A percentile compares a stretch with the other conserved stretches of the same genome.
Conservation (phyloP, 2,888 invertebrate species). For the Digitonthophagus gazella region DNA sequence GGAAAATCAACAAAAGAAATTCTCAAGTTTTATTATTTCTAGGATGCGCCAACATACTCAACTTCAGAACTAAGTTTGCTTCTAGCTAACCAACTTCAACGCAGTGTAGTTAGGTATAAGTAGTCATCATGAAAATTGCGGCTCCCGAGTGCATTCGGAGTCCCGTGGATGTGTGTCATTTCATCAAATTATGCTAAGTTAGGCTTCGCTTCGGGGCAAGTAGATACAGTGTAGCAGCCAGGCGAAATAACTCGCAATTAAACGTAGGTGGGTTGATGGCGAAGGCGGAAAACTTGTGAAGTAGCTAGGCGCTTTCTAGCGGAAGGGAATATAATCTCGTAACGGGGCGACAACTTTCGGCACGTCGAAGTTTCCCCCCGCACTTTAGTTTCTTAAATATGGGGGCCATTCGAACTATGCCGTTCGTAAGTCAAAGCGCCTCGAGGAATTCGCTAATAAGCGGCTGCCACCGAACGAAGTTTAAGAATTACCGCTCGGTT, state of each 20-base stretch:
- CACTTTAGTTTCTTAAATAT: constrained; percentile 17
- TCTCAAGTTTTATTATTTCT: not conserved
- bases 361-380: constrained; percentile 5
- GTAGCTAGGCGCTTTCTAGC: not conserved
- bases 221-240: constrained; percentile 5
- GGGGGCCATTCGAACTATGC: constrained; percentile 15
- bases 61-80: not conserved
- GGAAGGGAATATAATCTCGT: constrained; percentile 9
- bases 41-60: not conserved
- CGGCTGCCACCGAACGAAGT: not conserved
- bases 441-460: constrained; percentile 11
- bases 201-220: not conserved
- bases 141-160: not conserved
- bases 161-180: constrained; percentile 13
- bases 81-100: not conserved
- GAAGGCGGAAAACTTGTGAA: constrained; percentile 1
- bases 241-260: constrained; percentile 15
- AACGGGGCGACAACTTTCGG: constrained; percentile 13
- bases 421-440: constrained; percentile 4
- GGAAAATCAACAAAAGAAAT: not conserved
- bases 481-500: not conserved
- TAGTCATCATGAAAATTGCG: constrained; percentile 11
- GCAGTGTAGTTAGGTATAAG: not conserved
- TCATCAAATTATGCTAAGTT: constrained; percentile 17
- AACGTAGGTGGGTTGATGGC: constrained; percentile 2